Percentiles rank a stretch among this genome's conserved stretches.
Evolutionary conservation across 1,140 invertebrate species (phyloP).

Genomic region (Pachypsylla venusta): DNA sequence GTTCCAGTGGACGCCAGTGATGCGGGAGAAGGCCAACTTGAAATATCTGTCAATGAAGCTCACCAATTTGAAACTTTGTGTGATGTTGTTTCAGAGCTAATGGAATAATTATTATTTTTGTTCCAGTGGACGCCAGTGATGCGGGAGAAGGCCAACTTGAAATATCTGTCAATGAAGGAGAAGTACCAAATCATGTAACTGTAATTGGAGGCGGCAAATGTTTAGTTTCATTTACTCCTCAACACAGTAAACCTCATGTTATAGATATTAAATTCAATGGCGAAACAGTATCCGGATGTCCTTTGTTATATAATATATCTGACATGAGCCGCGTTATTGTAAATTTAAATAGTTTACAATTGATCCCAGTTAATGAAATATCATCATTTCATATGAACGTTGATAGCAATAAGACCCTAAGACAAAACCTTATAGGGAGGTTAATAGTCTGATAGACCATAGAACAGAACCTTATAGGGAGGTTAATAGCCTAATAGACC

Average conservation of each 20-base stretch:
- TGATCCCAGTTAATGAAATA: conserved; percentile 73
- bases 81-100: conserved; percentile 15
- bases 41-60: conserved; percentile 93
- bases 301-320: conserved; percentile 69
- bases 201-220: conserved; percentile 86
- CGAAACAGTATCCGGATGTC: conserved; percentile 81
- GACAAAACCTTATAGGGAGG: too few relatives aligned
- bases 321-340: conserved; percentile 64
- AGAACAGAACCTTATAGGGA: too few relatives aligned
- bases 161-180: conserved; percentile 95
- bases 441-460: too few relatives aligned
- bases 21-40: conserved; percentile 94
- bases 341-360: conserved; percentile 61
- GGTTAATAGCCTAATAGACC: too few relatives aligned
- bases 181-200: conserved; percentile 94
- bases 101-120: conserved; percentile 1
- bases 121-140: conserved; percentile 82
- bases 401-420: conserved; percentile 52
- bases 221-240: conserved; percentile 89
- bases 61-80: too few relatives aligned
- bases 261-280: conserved; percentile 99
- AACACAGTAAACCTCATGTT: conserved; percentile 74
- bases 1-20: conserved; percentile 82
- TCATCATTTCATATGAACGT: conserved; percentile 81
- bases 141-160: conserved; percentile 94